These are phyloP conservation scores for Pristionchus exspectatus DNA, from an alignment of 2,888 invertebrate species.

Conservation along the genomic window DNA sequence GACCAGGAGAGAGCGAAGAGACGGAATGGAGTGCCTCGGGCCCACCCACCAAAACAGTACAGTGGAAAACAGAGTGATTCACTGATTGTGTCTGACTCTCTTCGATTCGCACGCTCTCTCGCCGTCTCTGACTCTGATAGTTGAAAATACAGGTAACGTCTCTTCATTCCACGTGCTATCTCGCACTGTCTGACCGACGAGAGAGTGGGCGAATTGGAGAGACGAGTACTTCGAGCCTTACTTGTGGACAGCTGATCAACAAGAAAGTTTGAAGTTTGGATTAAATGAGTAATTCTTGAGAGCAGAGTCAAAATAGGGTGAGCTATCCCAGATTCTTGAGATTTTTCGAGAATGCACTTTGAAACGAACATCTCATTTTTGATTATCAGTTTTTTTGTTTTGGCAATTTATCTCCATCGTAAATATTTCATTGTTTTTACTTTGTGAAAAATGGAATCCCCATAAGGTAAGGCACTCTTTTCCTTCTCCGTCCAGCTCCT, in stretches of 20 bases:
- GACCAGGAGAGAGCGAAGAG: neutral
- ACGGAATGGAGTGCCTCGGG: neutral
- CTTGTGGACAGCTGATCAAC: neutral
- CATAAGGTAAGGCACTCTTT: too few relatives aligned
- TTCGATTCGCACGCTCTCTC: neutral
- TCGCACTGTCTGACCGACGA: too few relatives aligned
- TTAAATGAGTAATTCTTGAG: neutral
- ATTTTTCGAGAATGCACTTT: neutral
- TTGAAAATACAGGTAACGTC: neutral
- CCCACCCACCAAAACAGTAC: neutral
- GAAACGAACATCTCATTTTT: too few relatives aligned
- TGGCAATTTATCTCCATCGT: too few relatives aligned
- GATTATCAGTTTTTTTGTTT: too few relatives aligned
- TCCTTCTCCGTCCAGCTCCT: too few relatives aligned
- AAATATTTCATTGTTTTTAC: too few relatives aligned
- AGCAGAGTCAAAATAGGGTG: neutral
- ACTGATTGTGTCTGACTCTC: neutral
- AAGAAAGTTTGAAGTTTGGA: neutral
- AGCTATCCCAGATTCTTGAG: neutral
- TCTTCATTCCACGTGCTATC: too few relatives aligned
- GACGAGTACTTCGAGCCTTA: too few relatives aligned
- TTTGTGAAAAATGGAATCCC: too few relatives aligned
- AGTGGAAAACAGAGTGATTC: neutral
- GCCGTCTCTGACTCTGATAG: neutral
- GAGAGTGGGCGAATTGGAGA: too few relatives aligned